Evolutionary conservation across 2,113 vertebrate species (phyloP), one percentile per base, ranked within the genome.

Genomic region (Ctenomys sociabilis): DNA sequence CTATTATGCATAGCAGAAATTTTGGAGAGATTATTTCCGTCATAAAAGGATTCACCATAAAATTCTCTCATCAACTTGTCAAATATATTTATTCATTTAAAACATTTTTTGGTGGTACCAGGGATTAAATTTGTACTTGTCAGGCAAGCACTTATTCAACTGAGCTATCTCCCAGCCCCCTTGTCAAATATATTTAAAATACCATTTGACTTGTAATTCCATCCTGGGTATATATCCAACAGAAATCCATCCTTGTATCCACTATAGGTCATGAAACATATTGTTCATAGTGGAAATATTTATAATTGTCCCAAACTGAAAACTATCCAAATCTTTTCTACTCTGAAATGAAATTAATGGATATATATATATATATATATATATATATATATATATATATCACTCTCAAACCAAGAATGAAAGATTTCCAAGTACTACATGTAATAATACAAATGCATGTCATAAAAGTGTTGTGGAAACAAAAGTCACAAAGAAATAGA

Each of bases 101-200:
- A 49, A 49, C 9, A 49, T 49, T 49, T 49, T 49, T 49, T 49
- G 49, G 49, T 49, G 49, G 49, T 49, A 49, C 8, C 49, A 49
- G 49, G 9, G 49, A 49, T 49, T 11, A 49, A 49, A 49, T 11
- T 49, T 49, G 49, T 49, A 49, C 49, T 49, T 9, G 49, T 11
- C 49, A 49, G 49, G 49, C 49, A 49, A 49, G 49, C 49, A 49
- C 49, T 49, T 49, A 49, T 49, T 49, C 7, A 10, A 49, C 49
- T 49, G 49, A 49, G 49, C 10, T 49, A 49, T 49, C 45, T 49
- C 45, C 45, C 45, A 49, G 49, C 49, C 6, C 49, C 9, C 7
- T 82, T 96, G 12, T 83, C 59, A 85, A 94, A 3, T 30, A 77
- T 66, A 88, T 93, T 92, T 75, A 95, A 96, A 94, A 59, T 83